Base-by-base conservation (phyloP, 2,888 invertebrate genomes). In the Plutella xylostella region DNA sequence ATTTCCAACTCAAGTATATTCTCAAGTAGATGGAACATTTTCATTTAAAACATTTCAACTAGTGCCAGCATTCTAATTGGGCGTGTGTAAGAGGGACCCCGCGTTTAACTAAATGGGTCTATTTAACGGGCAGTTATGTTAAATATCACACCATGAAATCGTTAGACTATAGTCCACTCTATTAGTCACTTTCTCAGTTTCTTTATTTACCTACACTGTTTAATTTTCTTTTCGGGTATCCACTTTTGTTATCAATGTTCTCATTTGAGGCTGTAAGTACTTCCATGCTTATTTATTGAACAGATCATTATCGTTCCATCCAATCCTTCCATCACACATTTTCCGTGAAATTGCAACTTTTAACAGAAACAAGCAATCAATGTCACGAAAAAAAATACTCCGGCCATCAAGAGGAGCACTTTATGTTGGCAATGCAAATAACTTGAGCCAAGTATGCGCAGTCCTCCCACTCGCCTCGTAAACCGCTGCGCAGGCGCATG, bases 121-220 rank as follows among this genome's bases (percentile, higher is more conserved):
- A 70, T 74, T 77, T 71, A 73, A 73, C 71, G 55, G 62, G 57
- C 71, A 65, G 65, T 64, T 42, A 44, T 30, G 62, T 72, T 78
- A 75, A 79, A 65, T 75, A 68, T 63, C 56, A 66, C 74, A n/a
- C n/a, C n/a, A n/a, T n/a, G n/a, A 77, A 75, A 78, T 72, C 72
- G 76, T 76, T 71, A 70, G 20, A 11, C 15, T 33, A 17, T 9
- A 33, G 7, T 1, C 7, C 17, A 7, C 6, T 25, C 11, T 25
- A 11, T 25, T 25, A 25, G 25, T 30, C 4, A 12, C 5, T 30
- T 30, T 30, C 3, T 30, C 2, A 30, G 12, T 14, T n/a, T 9
- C 12, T 30, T 30, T 30, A 12, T 2, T 12, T 12, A 12, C n/a
- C 28, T 30, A 30, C 4, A 30, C 14, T 30, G 3, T 30, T 12